Evolutionary conservation across 2,113 vertebrate genomes (phyloP).

Genomic region (Pterocles burchelli): DNA sequence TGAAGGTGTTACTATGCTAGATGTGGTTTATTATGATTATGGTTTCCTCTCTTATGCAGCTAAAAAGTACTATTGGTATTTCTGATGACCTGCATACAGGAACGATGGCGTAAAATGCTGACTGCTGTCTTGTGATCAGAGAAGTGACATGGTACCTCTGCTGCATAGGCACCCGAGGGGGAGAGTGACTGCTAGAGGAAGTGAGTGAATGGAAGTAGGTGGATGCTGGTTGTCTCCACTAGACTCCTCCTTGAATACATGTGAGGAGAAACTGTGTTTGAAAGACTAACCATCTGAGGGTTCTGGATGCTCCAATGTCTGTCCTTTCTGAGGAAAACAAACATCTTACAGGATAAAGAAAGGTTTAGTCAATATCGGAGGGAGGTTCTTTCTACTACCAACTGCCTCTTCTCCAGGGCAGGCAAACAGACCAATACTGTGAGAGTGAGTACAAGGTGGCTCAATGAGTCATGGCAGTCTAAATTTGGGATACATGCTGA

Average conservation of each 20-base stretch:
- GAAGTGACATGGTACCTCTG: not conserved
- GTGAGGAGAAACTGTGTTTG: not conserved
- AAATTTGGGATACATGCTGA: not conserved
- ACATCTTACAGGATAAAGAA: not conserved
- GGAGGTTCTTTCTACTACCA: not conserved
- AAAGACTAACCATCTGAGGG: not conserved
- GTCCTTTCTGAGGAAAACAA: not conserved
- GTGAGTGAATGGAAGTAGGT: not conserved
- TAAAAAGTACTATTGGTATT: not conserved
- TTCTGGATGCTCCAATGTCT: not conserved
- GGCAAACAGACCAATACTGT: not conserved
- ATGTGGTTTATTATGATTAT: not conserved
- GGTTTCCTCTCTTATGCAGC: not conserved
- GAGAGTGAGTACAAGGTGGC: not conserved
- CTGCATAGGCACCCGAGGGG: not conserved
- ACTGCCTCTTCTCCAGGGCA: not conserved
- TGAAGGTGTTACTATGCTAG: not conserved
- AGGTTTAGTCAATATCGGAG: not conserved
- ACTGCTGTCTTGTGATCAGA: not conserved
- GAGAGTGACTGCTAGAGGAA: not conserved
- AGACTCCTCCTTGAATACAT: not conserved
- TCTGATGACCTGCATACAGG: not conserved
- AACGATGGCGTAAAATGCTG: not conserved
- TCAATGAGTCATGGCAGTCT: slow-evolving; percentile 32
- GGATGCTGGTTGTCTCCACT: not conserved